A percentile compares a stretch with the other conserved stretches of the same genome.
phyloP scores from a whole-genome alignment of 2,888 invertebrate genomes.

The Agriopis aurantiaria region DNA sequence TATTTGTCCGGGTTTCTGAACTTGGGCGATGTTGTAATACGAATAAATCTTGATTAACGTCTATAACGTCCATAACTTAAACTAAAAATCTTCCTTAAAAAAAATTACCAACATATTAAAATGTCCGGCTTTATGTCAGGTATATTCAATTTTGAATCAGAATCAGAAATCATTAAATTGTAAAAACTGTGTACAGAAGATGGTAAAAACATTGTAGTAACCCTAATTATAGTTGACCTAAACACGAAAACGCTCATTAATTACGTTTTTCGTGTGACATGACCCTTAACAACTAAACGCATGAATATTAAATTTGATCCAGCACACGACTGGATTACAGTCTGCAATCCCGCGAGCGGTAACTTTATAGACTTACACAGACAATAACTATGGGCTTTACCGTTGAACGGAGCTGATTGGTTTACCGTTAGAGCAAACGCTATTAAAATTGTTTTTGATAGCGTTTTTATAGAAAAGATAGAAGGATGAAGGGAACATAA shows the following conservation, averaged over 20 bases:
- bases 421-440: not conserved
- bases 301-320: conserved; percentile 58
- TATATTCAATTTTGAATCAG: too few relatives aligned
- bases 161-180: too few relatives aligned
- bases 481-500: not conserved
- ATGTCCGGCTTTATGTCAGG: too few relatives aligned
- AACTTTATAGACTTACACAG: conserved; percentile 34
- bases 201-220: too few relatives aligned
- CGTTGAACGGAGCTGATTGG: conserved; percentile 6
- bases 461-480: not conserved
- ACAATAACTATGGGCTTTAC: conserved; percentile 14
- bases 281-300: conserved; percentile 24
- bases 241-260: not conserved
- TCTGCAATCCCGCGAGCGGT: conserved; percentile 31
- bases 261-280: not conserved
- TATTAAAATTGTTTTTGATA: not conserved
- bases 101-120: too few relatives aligned
- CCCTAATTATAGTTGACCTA: too few relatives aligned
- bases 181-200: too few relatives aligned
- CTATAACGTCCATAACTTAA: too few relatives aligned
- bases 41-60: too few relatives aligned
- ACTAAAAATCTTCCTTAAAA: too few relatives aligned
- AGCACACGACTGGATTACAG: conserved; percentile 40
- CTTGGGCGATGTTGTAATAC: too few relatives aligned
- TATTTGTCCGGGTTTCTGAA: too few relatives aligned